Evolutionary conservation across 2,797 vertebrate genomes (phyloP).

Genomic region (Liasis olivaceus): DNA sequence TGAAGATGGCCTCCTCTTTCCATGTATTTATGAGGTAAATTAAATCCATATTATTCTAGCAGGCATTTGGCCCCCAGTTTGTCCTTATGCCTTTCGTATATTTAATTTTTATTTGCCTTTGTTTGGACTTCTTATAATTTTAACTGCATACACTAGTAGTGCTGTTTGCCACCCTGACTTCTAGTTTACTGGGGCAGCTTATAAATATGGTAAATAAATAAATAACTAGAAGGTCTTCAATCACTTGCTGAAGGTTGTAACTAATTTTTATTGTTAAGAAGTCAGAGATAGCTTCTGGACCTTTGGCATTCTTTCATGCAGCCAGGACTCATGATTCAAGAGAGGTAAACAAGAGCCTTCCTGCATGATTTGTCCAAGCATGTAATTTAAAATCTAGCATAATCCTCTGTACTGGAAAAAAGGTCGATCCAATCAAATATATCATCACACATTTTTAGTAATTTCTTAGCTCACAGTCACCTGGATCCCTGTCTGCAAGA

Average conservation of each 20-base stretch:
- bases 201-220: neutral
- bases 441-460: neutral
- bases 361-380: slow-evolving; percentile 9
- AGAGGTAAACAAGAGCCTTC: slow-evolving; percentile 21
- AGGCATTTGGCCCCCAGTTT: neutral
- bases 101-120: neutral
- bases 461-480: slow-evolving; percentile 4
- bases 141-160: neutral
- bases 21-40: neutral
- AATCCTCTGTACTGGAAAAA: neutral
- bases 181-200: neutral
- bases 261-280: slow-evolving; percentile 26
- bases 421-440: slow-evolving; percentile 7
- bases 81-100: neutral
- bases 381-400: slow-evolving; percentile 15
- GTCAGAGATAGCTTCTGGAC: slow-evolving; percentile 23
- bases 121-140: neutral
- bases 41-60: neutral
- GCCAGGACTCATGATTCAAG: neutral
- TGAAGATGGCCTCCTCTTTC: neutral
- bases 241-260: slow-evolving; percentile 19
- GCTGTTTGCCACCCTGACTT: neutral
- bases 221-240: neutral
- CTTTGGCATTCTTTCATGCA: slow-evolving; percentile 19
- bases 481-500: neutral